Evolutionary conservation across 2,888 invertebrate species (phyloP).

Genomic region (Flabesymbios commensalis): DNA sequence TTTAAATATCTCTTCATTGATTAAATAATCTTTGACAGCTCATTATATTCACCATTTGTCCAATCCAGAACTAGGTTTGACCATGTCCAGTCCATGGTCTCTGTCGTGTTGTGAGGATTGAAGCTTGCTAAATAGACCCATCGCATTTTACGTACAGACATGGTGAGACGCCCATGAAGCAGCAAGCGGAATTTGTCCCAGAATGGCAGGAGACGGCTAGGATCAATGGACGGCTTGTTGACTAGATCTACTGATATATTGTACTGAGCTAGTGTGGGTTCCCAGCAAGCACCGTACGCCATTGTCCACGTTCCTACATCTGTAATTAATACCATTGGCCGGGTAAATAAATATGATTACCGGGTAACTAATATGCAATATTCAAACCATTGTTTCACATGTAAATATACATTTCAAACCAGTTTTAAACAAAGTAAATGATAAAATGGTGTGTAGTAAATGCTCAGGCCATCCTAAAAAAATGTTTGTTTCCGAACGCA

Average conservation of each 20-base stretch:
- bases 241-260: constrained; percentile 80
- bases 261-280: constrained; percentile 90
- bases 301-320: constrained; percentile 86
- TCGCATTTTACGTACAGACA: constrained; percentile 84
- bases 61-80: constrained; percentile 90
- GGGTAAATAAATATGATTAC: too few relatives aligned
- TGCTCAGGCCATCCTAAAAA: too few relatives aligned
- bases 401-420: too few relatives aligned
- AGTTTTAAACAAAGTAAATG: too few relatives aligned
- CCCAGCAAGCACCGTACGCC: constrained; percentile 99
- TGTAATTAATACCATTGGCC: too few relatives aligned
- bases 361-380: too few relatives aligned
- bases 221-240: constrained; percentile 69
- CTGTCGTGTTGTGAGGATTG: constrained; percentile 98
- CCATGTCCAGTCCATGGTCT: constrained; percentile 98
- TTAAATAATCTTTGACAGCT: not conserved
- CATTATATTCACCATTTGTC: constrained; percentile 74
- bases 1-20: too few relatives aligned
- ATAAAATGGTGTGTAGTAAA: too few relatives aligned
- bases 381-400: too few relatives aligned
- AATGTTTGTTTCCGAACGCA: too few relatives aligned
- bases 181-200: constrained; percentile 96
- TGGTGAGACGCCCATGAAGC: constrained; percentile 88
- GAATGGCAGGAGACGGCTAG: constrained; percentile 91
- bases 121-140: constrained; percentile 92